A percentile compares a stretch with the other conserved stretches of the same genome.
Evolutionary conservation across 1,140 invertebrate genomes (phyloP).

Genomic region (Aradophagus sp.): DNA sequence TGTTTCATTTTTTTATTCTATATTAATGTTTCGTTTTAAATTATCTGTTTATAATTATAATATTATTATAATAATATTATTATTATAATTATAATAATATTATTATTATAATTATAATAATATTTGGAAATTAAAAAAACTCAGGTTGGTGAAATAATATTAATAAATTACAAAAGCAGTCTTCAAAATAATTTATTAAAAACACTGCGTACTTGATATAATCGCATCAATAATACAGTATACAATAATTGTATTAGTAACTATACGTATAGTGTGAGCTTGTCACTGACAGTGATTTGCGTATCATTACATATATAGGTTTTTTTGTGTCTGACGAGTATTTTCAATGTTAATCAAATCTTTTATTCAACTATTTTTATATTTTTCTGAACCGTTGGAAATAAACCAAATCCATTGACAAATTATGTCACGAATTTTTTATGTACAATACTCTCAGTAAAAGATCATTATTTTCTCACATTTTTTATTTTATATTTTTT

Average conservation of each 20-base stretch:
- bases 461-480: too few species aligned
- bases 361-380: constrained; percentile 27
- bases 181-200: constrained; percentile 74
- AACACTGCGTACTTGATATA: constrained; percentile 70
- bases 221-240: constrained; percentile 64
- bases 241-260: constrained; percentile 69
- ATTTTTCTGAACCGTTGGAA: constrained; percentile 1
- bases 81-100: too few species aligned
- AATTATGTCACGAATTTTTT: too few species aligned
- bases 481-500: too few species aligned
- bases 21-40: too few species aligned
- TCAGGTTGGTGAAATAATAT: not conserved
- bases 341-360: constrained; percentile 46
- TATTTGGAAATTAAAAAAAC: too few species aligned
- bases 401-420: constrained; percentile 2
- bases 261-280: constrained; percentile 70
- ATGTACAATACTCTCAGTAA: too few species aligned
- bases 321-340: constrained; percentile 48
- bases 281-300: constrained; percentile 61
- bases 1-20: too few species aligned
- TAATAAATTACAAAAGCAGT: constrained; percentile 49
- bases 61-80: too few species aligned
- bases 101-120: too few species aligned
- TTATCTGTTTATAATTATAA: too few species aligned
- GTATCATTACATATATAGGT: constrained; percentile 50